Evolutionary conservation across 2,797 vertebrate species (phyloP).

Genomic region (Enteromius radiatus): DNA sequence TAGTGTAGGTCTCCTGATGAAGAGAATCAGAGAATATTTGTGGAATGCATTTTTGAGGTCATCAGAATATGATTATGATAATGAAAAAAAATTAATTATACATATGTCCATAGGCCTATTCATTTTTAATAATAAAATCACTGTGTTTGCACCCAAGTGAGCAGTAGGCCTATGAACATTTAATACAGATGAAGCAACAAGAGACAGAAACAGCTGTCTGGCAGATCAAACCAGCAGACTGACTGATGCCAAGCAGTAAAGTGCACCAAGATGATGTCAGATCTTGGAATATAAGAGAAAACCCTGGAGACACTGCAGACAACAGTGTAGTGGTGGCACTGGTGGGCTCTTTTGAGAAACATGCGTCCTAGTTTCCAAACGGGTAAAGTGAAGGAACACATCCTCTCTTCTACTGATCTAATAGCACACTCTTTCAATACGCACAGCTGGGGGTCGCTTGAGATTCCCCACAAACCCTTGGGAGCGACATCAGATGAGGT

Average conservation of each 20-base stretch:
- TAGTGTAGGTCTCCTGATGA: neutral
- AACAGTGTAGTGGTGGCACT: constrained; percentile 4
- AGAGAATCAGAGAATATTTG: neutral
- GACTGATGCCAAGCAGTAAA: constrained; percentile 19
- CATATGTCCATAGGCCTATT: no score
- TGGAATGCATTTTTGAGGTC: neutral
- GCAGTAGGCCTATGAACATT: neutral
- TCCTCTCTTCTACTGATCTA: constrained; percentile 26
- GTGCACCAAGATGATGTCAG: constrained; percentile 26
- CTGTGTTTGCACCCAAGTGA: neutral
- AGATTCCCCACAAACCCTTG: constrained; percentile 27
- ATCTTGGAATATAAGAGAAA: constrained; percentile 11
- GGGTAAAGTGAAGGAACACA: constrained; percentile 5
- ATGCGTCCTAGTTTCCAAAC: constrained; percentile 25
- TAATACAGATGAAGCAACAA: neutral
- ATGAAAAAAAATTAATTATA: neutral
- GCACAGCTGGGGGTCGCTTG: neutral
- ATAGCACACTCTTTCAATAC: neutral
- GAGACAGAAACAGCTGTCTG: constrained; percentile 12
- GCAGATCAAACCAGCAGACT: constrained; percentile 13
- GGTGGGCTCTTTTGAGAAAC: constrained; percentile 19
- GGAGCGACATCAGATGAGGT: constrained; percentile 32
- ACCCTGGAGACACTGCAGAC: constrained; percentile 25
- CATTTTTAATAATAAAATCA: neutral
- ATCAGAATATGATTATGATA: neutral